These are phyloP conservation scores for Mesorhabditis sp. DNA, from an alignment of 2,888 invertebrate genomes.

Conservation along the genomic window DNA sequence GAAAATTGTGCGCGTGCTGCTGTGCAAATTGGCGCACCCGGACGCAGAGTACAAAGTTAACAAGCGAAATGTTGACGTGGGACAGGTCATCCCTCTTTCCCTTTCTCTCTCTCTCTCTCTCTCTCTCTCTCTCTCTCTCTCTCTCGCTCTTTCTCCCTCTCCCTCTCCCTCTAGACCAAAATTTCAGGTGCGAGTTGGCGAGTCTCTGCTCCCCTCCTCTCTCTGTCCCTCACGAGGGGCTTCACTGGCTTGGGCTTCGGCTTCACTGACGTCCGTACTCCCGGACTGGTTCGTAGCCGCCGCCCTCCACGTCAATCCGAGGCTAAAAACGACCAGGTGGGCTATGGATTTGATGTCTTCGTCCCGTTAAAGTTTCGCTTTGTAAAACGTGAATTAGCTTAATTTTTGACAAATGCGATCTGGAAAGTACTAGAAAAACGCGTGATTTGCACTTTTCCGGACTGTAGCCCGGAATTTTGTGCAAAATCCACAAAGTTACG, in stretches of 20 bases:
- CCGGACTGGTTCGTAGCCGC: conserved; percentile 76
- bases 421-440: too few species aligned
- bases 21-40: conserved; percentile 60
- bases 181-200: conserved; percentile 33
- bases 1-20: conserved; percentile 39
- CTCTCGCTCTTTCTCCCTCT: too few species aligned
- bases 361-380: too few species aligned
- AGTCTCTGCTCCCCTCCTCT: conserved; percentile 41
- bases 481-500: too few species aligned
- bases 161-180: neutral
- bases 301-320: conserved; percentile 78
- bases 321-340: conserved; percentile 64
- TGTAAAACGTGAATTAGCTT: too few species aligned
- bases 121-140: too few species aligned
- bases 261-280: conserved; percentile 70
- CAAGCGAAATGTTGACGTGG: conserved; percentile 76
- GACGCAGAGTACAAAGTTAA: conserved; percentile 90
- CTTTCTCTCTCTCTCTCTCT: too few species aligned
- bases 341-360: neutral
- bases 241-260: conserved; percentile 79
- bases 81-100: conserved; percentile 60
- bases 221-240: conserved; percentile 77
- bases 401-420: too few species aligned
- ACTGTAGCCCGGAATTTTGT: too few species aligned
- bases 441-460: too few species aligned